Conservation (phyloP, 2,113 vertebrate species). For the Gavia stellata region DNA sequence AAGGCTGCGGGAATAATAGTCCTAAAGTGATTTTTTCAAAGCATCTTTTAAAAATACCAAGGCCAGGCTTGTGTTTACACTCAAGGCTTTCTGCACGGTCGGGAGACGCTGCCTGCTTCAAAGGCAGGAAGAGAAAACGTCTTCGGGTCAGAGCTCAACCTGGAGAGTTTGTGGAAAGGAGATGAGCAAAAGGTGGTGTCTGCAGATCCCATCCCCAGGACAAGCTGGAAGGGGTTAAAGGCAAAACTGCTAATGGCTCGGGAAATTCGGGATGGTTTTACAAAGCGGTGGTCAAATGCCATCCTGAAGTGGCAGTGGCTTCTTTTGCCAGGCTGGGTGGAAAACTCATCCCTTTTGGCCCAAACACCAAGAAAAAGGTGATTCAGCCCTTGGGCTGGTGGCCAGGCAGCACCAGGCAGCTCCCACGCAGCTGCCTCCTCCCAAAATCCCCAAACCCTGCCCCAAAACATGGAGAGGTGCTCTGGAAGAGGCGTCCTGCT, state of each 20-base stretch:
- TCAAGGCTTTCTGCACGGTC: background rate
- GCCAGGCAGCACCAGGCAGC: background rate
- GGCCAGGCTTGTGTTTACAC: background rate
- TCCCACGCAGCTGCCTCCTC: background rate
- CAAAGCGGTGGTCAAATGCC: accelerated
- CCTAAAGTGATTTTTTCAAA: background rate
- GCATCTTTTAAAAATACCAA: background rate
- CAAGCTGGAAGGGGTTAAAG: background rate
- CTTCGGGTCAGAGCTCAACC: background rate
- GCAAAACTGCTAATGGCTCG: accelerated
- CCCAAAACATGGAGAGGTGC: background rate
- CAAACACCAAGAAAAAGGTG: background rate
- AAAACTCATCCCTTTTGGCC: background rate
- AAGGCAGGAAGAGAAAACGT: background rate
- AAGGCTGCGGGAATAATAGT: background rate
- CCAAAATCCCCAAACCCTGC: background rate
- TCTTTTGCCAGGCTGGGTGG: background rate
- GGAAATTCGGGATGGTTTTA: background rate
- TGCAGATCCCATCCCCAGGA: background rate
- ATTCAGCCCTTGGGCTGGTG: background rate
- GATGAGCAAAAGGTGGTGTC: background rate
- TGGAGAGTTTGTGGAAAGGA: background rate
- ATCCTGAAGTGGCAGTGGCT: background rate
- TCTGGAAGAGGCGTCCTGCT: background rate
- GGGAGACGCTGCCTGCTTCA: background rate